Evolutionary conservation across 2,797 vertebrate species (phyloP).

Genomic region (Caiman crocodilus): DNA sequence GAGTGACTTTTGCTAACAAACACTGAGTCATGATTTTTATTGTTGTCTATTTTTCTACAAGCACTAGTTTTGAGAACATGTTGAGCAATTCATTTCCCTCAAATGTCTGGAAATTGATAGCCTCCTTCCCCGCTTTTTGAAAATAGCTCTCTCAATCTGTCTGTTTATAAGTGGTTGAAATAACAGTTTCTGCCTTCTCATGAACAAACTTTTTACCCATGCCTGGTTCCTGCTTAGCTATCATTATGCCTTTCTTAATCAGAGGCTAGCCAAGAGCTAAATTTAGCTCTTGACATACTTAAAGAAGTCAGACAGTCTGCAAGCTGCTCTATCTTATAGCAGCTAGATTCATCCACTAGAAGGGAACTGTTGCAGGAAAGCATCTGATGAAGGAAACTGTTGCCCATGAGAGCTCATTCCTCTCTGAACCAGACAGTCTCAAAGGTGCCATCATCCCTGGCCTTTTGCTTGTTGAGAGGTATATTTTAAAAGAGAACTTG

Average conservation of each 20-base stretch:
- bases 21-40: neutral
- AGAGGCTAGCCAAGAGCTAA: neutral
- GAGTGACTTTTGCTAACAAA: neutral
- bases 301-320: neutral
- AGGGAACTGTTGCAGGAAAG: neutral
- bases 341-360: neutral
- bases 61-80: neutral
- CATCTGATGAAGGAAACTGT: neutral
- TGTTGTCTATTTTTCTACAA: neutral
- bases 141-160: accelerated
- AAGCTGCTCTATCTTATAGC: neutral
- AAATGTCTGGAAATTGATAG: neutral
- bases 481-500: no score
- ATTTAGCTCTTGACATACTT: neutral
- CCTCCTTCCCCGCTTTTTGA: neutral
- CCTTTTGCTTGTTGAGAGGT: no score
- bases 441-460: no score
- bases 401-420: neutral
- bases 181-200: neutral
- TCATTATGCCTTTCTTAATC: neutral
- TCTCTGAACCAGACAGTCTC: no score
- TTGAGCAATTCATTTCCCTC: neutral
- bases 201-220: neutral
- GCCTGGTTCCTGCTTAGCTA: neutral
- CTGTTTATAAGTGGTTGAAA: neutral